phyloP scores from a whole-genome alignment of 2,888 invertebrate genomes.

The Therioaphis trifolii region DNA sequence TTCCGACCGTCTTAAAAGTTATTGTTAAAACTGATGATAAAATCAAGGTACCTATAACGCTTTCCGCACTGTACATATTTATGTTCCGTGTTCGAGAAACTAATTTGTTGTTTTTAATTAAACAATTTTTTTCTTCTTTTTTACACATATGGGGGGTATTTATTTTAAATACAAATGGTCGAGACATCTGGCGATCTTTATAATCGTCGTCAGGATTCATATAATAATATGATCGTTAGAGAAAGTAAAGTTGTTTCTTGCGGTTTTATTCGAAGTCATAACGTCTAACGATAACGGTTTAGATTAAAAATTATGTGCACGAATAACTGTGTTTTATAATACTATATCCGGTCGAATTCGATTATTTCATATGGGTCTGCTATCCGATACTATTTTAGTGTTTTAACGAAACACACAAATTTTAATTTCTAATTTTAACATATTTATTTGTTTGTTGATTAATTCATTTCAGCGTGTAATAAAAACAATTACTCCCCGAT shows the following conservation, averaged over 20 bases:
- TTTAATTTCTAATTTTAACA: background rate
- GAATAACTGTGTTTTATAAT: too few species aligned
- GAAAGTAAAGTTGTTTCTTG: too few species aligned
- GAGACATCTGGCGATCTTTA: too few species aligned
- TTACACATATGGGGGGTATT: background rate
- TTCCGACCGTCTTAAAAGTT: conserved; percentile 19
- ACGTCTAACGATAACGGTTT: too few species aligned
- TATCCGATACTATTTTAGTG: background rate
- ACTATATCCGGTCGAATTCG: too few species aligned
- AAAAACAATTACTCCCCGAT: background rate
- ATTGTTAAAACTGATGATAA: conserved; percentile 24
- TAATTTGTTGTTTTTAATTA: background rate
- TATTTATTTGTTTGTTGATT: background rate
- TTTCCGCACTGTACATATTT: background rate
- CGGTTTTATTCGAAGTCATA: too few species aligned
- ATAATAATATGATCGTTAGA: too few species aligned
- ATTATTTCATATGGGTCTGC: too few species aligned
- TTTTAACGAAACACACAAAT: background rate
- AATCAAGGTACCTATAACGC: conserved; percentile 14
- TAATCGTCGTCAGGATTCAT: too few species aligned
- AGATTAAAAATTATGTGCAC: too few species aligned
- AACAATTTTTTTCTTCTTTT: background rate
- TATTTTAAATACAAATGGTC: too few species aligned
- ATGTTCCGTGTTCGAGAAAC: background rate
- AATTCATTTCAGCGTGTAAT: background rate